A percentile compares a stretch with the other conserved stretches of the same genome.
Conservation (phyloP, 23 tunicate genomes). For the Trididemnum clinides region DNA sequence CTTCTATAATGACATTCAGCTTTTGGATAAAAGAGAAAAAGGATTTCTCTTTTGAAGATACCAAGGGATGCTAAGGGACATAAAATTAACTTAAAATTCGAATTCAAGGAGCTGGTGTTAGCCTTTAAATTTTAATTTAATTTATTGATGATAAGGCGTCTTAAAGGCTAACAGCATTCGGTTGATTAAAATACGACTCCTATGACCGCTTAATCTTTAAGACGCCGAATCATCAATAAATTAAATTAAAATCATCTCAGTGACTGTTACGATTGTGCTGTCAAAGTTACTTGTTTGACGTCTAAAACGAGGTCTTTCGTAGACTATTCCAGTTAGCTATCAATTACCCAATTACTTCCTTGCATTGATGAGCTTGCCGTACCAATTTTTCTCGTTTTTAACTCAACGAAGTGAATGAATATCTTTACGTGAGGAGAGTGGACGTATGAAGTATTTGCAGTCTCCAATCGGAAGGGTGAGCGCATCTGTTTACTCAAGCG, state of each 20-base stretch:
- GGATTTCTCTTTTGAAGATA: too few relatives aligned
- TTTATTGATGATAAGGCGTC: too few relatives aligned
- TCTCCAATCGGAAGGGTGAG: constrained; percentile 17
- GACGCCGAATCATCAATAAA: too few relatives aligned
- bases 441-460: not conserved
- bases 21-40: too few relatives aligned
- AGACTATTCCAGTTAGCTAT: not conserved
- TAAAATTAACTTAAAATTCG: too few relatives aligned
- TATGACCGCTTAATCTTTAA: too few relatives aligned
- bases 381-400: not conserved
- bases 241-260: not conserved
- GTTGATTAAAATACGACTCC: too few relatives aligned
- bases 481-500: constrained; percentile 16
- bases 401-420: not conserved
- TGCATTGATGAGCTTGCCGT: not conserved
- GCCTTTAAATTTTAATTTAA: too few relatives aligned
- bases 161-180: too few relatives aligned
- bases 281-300: not conserved
- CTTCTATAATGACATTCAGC: too few relatives aligned
- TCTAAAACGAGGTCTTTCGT: not conserved
- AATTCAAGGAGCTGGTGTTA: too few relatives aligned
- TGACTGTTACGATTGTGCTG: constrained; percentile 7
- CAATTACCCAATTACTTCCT: not conserved
- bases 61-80: too few relatives aligned
- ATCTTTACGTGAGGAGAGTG: not conserved